Conservation (phyloP, 2,113 vertebrate species). For the Centropus unirufus region DNA sequence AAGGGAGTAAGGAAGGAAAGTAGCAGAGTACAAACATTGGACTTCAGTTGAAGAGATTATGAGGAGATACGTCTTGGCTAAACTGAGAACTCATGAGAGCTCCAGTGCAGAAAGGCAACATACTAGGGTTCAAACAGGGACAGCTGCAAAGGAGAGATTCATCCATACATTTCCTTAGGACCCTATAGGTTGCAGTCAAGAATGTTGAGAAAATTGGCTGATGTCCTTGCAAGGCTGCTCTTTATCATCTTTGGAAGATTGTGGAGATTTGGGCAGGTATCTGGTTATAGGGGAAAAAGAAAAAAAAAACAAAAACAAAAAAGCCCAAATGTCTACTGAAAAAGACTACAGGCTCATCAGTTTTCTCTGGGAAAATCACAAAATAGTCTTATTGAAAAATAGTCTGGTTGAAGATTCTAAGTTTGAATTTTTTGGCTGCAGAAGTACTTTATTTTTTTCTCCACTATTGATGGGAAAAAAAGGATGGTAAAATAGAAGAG, state of each 20-base stretch:
- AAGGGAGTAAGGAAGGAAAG: not conserved
- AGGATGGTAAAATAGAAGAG: not conserved
- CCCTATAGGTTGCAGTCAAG: conserved; percentile 33
- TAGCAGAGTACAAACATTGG: not conserved
- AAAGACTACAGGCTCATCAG: not conserved
- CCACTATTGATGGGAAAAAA: not conserved
- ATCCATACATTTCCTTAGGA: conserved; percentile 43
- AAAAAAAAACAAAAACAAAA: not conserved
- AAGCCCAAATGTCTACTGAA: not conserved
- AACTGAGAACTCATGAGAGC: not conserved
- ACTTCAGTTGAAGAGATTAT: not conserved
- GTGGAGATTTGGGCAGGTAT: conserved; percentile 36
- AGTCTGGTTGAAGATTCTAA: not conserved
- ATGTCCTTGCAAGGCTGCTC: conserved; percentile 49
- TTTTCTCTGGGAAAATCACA: not conserved
- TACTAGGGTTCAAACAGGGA: not conserved
- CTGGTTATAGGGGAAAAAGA: not conserved
- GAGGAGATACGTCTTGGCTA: not conserved
- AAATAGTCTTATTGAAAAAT: not conserved
- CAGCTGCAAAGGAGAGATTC: not conserved
- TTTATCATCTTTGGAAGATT: conserved; percentile 34
- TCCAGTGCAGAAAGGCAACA: not conserved
- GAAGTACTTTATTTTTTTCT: not conserved
- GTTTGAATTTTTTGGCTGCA: not conserved
- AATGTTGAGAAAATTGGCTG: conserved; percentile 45